Percentiles rank a stretch among this genome's conserved stretches.
These are phyloP conservation scores for Epinotia nisella DNA, from an alignment of 2,888 invertebrate genomes.

Conservation along the genomic window DNA sequence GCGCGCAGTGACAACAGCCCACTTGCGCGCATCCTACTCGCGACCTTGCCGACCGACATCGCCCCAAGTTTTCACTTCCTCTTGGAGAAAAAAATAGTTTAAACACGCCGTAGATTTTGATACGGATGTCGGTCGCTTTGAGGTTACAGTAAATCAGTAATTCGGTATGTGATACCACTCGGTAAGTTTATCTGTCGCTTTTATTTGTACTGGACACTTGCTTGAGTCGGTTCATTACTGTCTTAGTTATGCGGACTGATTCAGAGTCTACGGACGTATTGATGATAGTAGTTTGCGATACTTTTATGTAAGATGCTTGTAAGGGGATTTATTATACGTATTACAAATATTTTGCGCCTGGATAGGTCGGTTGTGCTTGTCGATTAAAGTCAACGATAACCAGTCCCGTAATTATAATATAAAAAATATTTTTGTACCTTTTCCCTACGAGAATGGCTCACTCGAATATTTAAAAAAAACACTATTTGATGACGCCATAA, in stretches of 20 bases:
- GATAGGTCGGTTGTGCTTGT: background rate
- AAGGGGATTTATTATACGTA: background rate
- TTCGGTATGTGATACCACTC: conserved; percentile 18
- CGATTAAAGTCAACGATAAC: too few species aligned
- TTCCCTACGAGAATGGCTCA: too few species aligned
- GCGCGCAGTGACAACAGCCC: conserved; percentile 65
- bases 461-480: too few species aligned
- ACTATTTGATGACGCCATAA: too few species aligned
- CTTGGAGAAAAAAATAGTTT: conserved; percentile 52
- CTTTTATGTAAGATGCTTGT: background rate
- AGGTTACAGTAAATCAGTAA: conserved; percentile 21
- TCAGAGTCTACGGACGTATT: background rate
- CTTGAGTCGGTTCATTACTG: conserved; percentile 1
- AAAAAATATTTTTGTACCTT: too few species aligned
- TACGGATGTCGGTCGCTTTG: conserved; percentile 49
- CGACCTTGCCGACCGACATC: conserved; percentile 82
- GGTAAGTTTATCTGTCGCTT: conserved; percentile 26
- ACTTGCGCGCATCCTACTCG: conserved; percentile 80
- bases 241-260: background rate
- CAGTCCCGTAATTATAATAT: too few species aligned
- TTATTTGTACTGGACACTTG: conserved; percentile 23
- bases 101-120: conserved; percentile 46
- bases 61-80: conserved; percentile 79
- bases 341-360: background rate
- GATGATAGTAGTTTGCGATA: background rate